Evolutionary conservation across 30 jellyfish, hydroid and myxozoan species (phyloP).

Genomic region (Hydractinia echinata): DNA sequence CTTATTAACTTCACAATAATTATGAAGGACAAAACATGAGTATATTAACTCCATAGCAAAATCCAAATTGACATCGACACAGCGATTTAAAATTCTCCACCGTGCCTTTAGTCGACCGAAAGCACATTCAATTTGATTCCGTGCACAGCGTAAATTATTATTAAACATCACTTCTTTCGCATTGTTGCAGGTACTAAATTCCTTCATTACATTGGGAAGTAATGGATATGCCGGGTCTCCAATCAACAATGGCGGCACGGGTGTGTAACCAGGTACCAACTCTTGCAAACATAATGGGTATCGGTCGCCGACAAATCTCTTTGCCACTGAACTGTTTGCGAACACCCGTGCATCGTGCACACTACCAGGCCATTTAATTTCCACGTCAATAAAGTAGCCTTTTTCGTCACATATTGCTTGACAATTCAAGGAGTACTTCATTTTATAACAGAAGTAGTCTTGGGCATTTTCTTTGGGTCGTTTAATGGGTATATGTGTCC

Average conservation of each 20-base stretch:
- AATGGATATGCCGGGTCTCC: conserved; percentile 61
- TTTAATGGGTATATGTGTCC: conserved; percentile 58
- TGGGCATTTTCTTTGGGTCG: conserved; percentile 64
- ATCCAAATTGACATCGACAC: conserved; percentile 19
- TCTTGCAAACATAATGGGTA: conserved; percentile 33
- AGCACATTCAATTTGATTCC: conserved; percentile 1
- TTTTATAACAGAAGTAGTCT: conserved; percentile 54
- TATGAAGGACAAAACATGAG: too few relatives aligned
- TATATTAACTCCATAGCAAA: too few relatives aligned
- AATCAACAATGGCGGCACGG: conserved; percentile 45
- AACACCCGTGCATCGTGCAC: conserved; percentile 4
- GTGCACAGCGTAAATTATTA: neutral
- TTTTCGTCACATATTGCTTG: conserved; percentile 58
- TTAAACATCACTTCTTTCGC: conserved; percentile 25
- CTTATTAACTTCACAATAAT: too few relatives aligned
- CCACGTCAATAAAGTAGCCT: conserved; percentile 9
- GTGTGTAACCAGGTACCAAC: conserved; percentile 39
- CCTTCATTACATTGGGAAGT: too few relatives aligned
- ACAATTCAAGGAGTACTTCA: too few relatives aligned
- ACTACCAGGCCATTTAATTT: too few relatives aligned
- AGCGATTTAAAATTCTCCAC: neutral
- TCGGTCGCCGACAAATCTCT: conserved; percentile 27
- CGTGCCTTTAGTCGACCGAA: conserved; percentile 20
- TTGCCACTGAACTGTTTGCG: conserved; percentile 35
- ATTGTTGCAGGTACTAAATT: too few relatives aligned